Percentiles rank a stretch among this genome's conserved stretches.
phyloP scores from a whole-genome alignment of 1,140 invertebrate genomes.

The Phocides pigmalion region DNA sequence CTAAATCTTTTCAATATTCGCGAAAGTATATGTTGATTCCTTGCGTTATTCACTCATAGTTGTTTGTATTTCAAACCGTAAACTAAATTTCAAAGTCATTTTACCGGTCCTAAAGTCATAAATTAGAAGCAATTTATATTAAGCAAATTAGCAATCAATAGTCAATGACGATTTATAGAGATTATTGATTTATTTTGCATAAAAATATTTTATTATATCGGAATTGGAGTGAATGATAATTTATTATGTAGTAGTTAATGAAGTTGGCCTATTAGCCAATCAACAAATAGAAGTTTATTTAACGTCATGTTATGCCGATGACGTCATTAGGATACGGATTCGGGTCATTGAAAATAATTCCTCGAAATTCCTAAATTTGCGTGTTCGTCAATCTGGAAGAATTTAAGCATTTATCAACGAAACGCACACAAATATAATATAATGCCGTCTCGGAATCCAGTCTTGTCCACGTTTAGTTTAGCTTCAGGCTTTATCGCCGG shows the following conservation, averaged over 20 bases:
- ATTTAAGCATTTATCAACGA: constrained; percentile 18
- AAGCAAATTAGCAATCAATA: constrained; percentile 9
- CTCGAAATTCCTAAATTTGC: constrained; percentile 15
- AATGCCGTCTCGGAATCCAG: constrained; percentile 28
- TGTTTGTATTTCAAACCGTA: too few relatives aligned
- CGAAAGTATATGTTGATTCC: too few relatives aligned
- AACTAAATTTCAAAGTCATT: too few relatives aligned
- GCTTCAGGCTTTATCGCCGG: constrained; percentile 57
- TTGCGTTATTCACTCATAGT: too few relatives aligned
- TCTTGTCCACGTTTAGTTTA: constrained; percentile 33
- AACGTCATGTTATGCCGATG: not conserved
- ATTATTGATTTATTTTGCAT: constrained; percentile 2
- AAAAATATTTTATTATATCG: constrained; percentile 3
- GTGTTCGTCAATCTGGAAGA: constrained; percentile 4
- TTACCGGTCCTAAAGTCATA: too few relatives aligned
- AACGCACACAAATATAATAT: constrained; percentile 14
- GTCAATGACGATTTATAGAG: not conserved
- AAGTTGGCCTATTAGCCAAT: not conserved
- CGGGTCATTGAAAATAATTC: not conserved
- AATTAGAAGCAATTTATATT: too few relatives aligned
- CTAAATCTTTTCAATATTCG: too few relatives aligned
- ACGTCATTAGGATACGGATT: not conserved
- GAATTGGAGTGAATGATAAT: not conserved
- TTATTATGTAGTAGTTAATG: not conserved
- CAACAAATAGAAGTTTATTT: not conserved